A percentile compares a stretch with the other conserved stretches of the same genome.
phyloP scores from a whole-genome alignment of 2,797 vertebrate genomes.

The Lepidocolaptes lacrymiger region DNA sequence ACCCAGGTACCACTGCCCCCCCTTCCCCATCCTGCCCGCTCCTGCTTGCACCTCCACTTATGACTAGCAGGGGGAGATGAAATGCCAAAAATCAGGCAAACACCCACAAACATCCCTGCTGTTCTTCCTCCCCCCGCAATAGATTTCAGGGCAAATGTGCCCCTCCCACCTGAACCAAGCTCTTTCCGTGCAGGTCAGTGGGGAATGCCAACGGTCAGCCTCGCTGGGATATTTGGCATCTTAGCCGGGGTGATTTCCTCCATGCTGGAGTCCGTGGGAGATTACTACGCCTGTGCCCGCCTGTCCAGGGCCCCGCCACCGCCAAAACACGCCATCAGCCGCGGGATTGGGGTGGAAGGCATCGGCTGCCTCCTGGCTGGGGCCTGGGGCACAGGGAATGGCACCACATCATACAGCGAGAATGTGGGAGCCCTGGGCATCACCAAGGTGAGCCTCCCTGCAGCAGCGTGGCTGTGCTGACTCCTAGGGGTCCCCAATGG shows the following conservation, averaged over 20 bases:
- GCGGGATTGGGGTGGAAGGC: slow-evolving; percentile 93
- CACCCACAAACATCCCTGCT: background rate
- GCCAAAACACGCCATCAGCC: slow-evolving; percentile 90
- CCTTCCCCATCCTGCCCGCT: background rate
- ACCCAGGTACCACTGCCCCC: slow-evolving; percentile 83
- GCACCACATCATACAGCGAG: slow-evolving; percentile 96
- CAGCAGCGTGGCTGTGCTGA: fast-evolving
- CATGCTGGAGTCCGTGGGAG: slow-evolving; percentile 95
- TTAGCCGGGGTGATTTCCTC: slow-evolving; percentile 93
- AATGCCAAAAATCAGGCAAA: background rate
- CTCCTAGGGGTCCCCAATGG: fast-evolving
- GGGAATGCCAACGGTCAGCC: slow-evolving; percentile 90
- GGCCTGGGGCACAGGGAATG: slow-evolving; percentile 94
- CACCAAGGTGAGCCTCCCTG: slow-evolving; percentile 84
- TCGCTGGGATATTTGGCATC: slow-evolving; percentile 93
- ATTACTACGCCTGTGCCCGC: slow-evolving; percentile 94
- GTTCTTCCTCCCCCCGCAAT: background rate
- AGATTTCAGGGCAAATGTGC: background rate
- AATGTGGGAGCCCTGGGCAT: slow-evolving; percentile 93
- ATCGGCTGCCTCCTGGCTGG: slow-evolving; percentile 93
- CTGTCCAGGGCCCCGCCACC: slow-evolving; percentile 91
- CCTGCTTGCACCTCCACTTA: background rate
- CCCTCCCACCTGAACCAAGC: background rate
- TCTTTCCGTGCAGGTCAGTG: slow-evolving; percentile 86
- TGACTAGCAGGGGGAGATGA: background rate